These are phyloP conservation scores for Zaprionus camerounensis DNA, from an alignment of 1,140 invertebrate species.

Conservation along the genomic window DNA sequence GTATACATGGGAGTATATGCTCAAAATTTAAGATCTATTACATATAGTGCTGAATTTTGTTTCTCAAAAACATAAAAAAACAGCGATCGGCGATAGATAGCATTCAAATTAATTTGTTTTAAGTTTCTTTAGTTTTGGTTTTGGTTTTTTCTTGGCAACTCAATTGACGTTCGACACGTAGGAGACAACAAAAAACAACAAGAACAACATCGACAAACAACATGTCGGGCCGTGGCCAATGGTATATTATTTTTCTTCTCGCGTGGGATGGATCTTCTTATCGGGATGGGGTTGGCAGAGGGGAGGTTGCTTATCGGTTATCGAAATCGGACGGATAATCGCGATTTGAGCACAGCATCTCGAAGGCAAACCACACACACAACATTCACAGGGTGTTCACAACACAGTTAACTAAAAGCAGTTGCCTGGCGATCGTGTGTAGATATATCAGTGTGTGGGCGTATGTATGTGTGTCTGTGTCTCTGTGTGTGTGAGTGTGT, in stretches of 20 bases:
- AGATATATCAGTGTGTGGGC: background rate
- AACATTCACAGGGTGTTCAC: conserved; percentile 12
- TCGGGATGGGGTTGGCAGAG: background rate
- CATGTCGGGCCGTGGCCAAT: background rate
- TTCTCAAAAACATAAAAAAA: conserved; percentile 66
- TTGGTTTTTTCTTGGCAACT: conserved; percentile 2
- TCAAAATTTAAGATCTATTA: conserved; percentile 10
- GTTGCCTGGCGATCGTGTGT: conserved; percentile 24
- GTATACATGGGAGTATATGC: conserved; percentile 3
- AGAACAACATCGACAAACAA: conserved; percentile 7
- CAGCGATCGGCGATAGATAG: conserved; percentile 75
- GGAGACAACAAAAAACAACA: conserved; percentile 1
- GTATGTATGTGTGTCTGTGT: conserved; percentile 8
- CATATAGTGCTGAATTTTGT: conserved; percentile 24
- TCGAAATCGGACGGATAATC: conserved; percentile 2
- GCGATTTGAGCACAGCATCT: conserved; percentile 15
- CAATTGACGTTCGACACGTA: background rate
- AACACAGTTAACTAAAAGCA: conserved; percentile 20
- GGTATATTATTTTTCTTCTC: background rate
- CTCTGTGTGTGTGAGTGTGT: background rate
- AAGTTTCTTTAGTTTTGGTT: background rate
- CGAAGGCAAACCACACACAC: conserved; percentile 17
- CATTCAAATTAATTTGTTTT: conserved; percentile 66
- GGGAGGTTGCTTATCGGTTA: background rate
- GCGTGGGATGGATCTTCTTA: too few relatives aligned